Percentiles rank a stretch among this genome's conserved stretches.
These are phyloP conservation scores for Channa striata DNA, from an alignment of 2,797 vertebrate genomes.

Conservation along the genomic window DNA sequence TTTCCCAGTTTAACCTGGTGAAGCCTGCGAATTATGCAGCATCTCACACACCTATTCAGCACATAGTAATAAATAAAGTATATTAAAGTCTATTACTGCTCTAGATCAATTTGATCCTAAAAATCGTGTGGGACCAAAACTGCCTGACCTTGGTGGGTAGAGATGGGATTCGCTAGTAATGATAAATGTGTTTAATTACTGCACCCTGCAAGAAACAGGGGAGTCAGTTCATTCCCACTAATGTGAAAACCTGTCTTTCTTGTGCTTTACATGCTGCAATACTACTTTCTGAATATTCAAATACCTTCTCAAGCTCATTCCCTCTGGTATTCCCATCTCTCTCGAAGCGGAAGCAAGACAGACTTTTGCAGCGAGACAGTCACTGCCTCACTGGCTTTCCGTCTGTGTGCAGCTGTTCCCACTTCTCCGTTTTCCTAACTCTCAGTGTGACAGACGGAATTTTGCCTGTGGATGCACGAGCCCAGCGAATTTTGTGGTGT, in stretches of 20 bases:
- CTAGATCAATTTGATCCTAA: neutral
- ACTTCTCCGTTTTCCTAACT: neutral
- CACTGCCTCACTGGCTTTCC: constrained; percentile 27
- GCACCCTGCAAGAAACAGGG: neutral
- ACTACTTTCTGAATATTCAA: constrained; percentile 3
- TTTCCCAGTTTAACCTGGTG: neutral
- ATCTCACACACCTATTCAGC: neutral
- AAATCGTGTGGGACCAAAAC: neutral
- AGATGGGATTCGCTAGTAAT: constrained; percentile 19
- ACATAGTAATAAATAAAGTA: neutral
- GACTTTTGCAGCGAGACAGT: neutral
- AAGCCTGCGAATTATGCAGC: neutral
- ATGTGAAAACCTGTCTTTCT: constrained; percentile 8
- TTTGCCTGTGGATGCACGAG: constrained; percentile 30
- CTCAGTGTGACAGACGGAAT: constrained; percentile 19
- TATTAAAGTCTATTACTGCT: neutral
- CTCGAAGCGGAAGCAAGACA: neutral
- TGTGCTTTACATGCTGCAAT: constrained; percentile 1
- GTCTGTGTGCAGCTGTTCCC: constrained; percentile 14
- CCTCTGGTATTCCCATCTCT: neutral
- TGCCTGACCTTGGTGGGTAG: constrained; percentile 7
- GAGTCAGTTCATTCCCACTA: constrained; percentile 12
- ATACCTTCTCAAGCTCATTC: constrained; percentile 12
- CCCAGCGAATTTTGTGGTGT: constrained; percentile 25
- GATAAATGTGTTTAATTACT: constrained; percentile 52